These are phyloP conservation scores for Pseudochirops corinnae DNA, from an alignment of 2,797 vertebrate genomes.

Conservation along the genomic window DNA sequence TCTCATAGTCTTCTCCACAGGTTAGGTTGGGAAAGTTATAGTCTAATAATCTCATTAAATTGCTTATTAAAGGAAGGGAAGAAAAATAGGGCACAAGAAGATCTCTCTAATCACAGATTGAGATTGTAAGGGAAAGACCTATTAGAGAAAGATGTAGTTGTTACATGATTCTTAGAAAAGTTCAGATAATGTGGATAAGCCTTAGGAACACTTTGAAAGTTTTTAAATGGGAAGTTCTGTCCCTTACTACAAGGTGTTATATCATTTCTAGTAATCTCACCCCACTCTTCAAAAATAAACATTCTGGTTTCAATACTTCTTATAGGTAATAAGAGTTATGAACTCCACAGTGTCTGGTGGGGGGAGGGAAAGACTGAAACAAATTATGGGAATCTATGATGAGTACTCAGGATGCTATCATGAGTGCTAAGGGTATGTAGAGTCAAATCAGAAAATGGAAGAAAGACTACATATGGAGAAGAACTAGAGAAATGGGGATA, in stretches of 20 bases:
- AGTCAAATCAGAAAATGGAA: not conserved
- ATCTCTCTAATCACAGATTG: not conserved
- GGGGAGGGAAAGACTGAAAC: too few species aligned
- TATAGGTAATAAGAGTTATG: not conserved
- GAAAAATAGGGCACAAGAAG: not conserved
- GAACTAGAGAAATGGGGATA: not conserved
- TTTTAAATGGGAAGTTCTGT: not conserved
- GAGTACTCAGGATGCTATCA: not conserved
- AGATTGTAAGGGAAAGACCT: not conserved
- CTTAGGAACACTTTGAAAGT: not conserved
- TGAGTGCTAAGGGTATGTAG: not conserved
- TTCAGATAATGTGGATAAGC: not conserved
- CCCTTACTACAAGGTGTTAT: rapidly evolving
- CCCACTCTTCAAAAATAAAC: not conserved
- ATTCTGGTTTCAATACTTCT: not conserved
- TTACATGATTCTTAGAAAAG: not conserved
- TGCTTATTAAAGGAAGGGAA: not conserved
- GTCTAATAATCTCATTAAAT: not conserved
- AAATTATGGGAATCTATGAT: not conserved
- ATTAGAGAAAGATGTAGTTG: not conserved
- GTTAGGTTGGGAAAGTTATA: not conserved
- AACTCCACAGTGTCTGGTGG: not conserved
- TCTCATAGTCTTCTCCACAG: not conserved
- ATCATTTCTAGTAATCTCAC: rapidly evolving
- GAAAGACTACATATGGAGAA: not conserved